A percentile compares a stretch with the other conserved stretches of the same genome.
These are phyloP conservation scores for Thryonomys swinderianus DNA, from an alignment of 2,113 vertebrate species.

Conservation along the genomic window DNA sequence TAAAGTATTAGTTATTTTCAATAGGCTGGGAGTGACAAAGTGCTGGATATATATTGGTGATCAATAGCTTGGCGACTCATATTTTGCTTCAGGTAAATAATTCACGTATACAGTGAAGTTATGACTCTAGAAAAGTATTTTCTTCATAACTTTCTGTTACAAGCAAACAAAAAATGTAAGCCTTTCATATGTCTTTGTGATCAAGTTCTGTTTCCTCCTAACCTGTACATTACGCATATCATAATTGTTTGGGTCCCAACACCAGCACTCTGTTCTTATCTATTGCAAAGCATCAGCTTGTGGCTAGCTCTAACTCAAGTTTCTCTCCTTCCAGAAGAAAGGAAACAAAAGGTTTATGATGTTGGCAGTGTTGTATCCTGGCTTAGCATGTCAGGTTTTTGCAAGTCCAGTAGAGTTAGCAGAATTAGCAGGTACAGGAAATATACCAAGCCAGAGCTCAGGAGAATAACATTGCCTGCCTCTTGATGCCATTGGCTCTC, in stretches of 20 bases:
- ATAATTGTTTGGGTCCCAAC: neutral
- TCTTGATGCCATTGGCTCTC: neutral
- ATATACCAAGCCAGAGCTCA: neutral
- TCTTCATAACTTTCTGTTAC: slow-evolving; percentile 8
- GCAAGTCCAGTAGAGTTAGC: neutral
- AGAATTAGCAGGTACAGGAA: slow-evolving; percentile 7
- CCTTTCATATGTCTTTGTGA: neutral
- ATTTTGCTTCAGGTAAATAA: slow-evolving; percentile 9
- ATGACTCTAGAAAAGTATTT: slow-evolving; percentile 1
- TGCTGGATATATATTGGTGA: neutral
- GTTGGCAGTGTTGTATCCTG: neutral
- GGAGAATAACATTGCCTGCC: neutral
- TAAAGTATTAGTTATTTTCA: slow-evolving; percentile 26
- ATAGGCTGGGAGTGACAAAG: neutral
- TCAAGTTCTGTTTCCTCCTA: neutral
- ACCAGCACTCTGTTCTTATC: neutral
- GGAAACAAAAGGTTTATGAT: slow-evolving; percentile 13
- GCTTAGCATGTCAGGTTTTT: neutral
- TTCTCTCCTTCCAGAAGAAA: slow-evolving; percentile 38
- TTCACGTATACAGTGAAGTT: neutral
- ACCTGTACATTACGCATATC: neutral
- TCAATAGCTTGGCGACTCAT: neutral
- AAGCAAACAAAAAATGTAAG: neutral
- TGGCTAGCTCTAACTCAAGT: neutral
- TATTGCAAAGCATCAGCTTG: neutral